Percentiles rank a stretch among this genome's conserved stretches.
Evolutionary conservation across 2,888 invertebrate species (phyloP).

Genomic region (Thyatira batis): DNA sequence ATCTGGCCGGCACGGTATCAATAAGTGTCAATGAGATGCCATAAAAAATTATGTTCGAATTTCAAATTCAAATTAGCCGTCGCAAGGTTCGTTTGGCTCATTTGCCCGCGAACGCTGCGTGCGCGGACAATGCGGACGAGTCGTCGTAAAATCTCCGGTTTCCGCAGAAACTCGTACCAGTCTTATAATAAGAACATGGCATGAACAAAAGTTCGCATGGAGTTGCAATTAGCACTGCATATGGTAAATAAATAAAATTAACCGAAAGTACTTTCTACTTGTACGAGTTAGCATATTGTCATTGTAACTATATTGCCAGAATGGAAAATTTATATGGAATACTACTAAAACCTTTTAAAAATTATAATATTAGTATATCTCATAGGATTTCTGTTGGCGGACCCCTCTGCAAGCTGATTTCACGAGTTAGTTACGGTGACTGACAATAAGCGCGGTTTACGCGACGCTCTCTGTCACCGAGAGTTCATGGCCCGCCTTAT

Average conservation of each 20-base stretch:
- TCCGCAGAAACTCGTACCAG: slow-evolving; percentile 73
- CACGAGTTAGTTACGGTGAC: slow-evolving; percentile 76
- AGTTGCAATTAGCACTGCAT: slow-evolving; percentile 25
- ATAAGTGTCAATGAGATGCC: slow-evolving; percentile 26
- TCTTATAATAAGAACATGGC: slow-evolving; percentile 74
- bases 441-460: slow-evolving; percentile 75
- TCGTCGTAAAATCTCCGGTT: slow-evolving; percentile 76
- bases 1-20: slow-evolving; percentile 20
- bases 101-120: slow-evolving; percentile 61
- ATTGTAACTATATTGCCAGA: background rate
- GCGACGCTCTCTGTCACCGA: slow-evolving; percentile 57
- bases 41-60: slow-evolving; percentile 54
- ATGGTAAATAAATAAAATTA: background rate
- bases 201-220: slow-evolving; percentile 45
- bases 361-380: no score
- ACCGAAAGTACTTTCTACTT: background rate
- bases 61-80: slow-evolving; percentile 75
- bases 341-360: no score
- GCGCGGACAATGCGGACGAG: slow-evolving; percentile 77
- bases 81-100: slow-evolving; percentile 56
- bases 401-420: slow-evolving; percentile 73
- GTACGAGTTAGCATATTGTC: background rate
- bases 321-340: no score
- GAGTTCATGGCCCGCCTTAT: slow-evolving; percentile 61
- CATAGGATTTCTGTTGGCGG: slow-evolving; percentile 34